Evolutionary conservation across 2,797 vertebrate genomes (phyloP).

Genomic region (Lates japonicus): DNA sequence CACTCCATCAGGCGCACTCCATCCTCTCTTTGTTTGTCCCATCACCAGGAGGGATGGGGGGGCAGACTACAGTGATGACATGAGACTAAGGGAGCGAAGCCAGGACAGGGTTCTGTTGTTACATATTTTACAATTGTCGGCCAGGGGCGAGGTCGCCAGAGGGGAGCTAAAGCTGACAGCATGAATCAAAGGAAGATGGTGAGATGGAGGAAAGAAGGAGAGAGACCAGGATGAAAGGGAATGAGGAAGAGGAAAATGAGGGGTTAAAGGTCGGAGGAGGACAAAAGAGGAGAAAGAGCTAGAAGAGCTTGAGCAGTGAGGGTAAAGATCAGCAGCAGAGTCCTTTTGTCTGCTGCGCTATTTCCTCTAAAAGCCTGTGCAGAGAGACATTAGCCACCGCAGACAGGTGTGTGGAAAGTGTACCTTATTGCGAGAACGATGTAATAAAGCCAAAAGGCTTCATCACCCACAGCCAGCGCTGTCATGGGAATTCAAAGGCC

Average conservation of each 20-base stretch:
- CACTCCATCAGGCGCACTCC: conserved; percentile 75
- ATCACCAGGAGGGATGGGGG: conserved; percentile 5
- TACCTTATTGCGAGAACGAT: conserved; percentile 71
- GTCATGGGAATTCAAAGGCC: conserved; percentile 78
- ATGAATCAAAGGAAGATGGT: conserved; percentile 45
- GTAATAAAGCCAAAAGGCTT: conserved; percentile 79
- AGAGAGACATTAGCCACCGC: conserved; percentile 66
- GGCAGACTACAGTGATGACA: conserved; percentile 47
- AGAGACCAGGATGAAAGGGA: conserved; percentile 37
- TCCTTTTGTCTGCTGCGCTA: conserved; percentile 67
- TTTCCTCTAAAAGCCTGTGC: conserved; percentile 78
- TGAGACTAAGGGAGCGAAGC: conserved; percentile 41
- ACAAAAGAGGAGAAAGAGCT: conserved; percentile 60
- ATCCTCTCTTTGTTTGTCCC: conserved; percentile 76
- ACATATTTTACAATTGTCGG: too few relatives aligned
- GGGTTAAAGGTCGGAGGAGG: conserved; percentile 45
- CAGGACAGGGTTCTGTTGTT: too few relatives aligned
- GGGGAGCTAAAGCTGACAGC: conserved; percentile 55
- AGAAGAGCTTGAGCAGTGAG: conserved; percentile 59
- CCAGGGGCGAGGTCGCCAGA: conserved; percentile 70
- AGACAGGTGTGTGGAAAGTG: conserved; percentile 66
- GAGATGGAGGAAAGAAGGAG: not conserved
- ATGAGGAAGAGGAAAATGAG: conserved; percentile 56
- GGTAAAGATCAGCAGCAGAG: conserved; percentile 75
- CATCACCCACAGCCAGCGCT: conserved; percentile 73